Evolutionary conservation across 2,888 invertebrate genomes (phyloP).

Genomic region (Odontomyia ornata): DNA sequence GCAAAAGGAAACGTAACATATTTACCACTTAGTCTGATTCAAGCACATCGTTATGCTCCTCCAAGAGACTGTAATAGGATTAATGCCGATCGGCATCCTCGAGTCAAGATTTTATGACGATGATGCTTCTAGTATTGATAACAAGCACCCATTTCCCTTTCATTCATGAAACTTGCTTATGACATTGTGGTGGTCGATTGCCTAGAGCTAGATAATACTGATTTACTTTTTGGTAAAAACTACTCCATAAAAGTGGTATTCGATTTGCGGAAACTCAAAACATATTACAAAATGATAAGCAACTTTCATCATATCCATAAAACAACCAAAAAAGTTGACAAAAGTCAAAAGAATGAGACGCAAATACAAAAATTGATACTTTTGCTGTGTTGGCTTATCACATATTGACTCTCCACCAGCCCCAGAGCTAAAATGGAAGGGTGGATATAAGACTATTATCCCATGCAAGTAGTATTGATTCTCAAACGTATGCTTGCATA

Average conservation of each 20-base stretch:
- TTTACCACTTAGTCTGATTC: slow-evolving; percentile 42
- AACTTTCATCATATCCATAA: not conserved
- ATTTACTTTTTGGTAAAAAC: slow-evolving; percentile 27
- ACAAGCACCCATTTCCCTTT: not conserved
- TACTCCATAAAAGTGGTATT: not conserved
- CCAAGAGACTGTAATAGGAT: slow-evolving; percentile 38
- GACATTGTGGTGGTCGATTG: not conserved
- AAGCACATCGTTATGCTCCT: slow-evolving; percentile 41
- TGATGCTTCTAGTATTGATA: slow-evolving; percentile 32
- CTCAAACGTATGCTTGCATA: too few species aligned
- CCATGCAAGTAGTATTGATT: too few species aligned
- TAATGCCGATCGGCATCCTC: slow-evolving; percentile 37
- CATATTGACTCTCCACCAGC: too few species aligned
- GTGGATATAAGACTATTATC: too few species aligned
- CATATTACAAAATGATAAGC: slow-evolving; percentile 1
- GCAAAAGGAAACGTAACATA: slow-evolving; percentile 23
- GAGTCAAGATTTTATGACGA: slow-evolving; percentile 25
- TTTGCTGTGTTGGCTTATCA: too few species aligned
- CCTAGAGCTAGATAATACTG: slow-evolving; percentile 25
- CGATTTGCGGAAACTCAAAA: not conserved
- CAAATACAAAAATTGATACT: too few species aligned
- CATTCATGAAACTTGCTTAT: not conserved
- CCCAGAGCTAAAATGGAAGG: too few species aligned
- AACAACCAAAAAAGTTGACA: not conserved
- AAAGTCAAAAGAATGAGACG: not conserved